Evolutionary conservation across 1,140 invertebrate genomes (phyloP).

Genomic region (Ceratina australensis): DNA sequence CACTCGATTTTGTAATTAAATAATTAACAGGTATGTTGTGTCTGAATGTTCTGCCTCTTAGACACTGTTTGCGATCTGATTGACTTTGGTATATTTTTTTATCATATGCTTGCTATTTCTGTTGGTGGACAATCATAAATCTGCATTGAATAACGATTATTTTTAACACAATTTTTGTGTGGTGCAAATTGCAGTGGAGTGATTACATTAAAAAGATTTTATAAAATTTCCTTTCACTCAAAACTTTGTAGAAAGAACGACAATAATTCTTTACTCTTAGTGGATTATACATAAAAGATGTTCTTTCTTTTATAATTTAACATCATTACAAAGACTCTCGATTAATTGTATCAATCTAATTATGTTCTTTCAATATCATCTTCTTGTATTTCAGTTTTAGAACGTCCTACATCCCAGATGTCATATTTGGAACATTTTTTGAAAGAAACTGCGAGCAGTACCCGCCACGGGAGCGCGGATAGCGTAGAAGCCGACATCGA

Average conservation of each 20-base stretch:
- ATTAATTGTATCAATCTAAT: background rate
- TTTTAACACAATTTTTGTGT: conserved; percentile 57
- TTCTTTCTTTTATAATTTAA: conserved; percentile 22
- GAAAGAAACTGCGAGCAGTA: conserved; percentile 84
- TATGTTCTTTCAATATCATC: background rate
- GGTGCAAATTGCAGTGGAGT: conserved; percentile 59
- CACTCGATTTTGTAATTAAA: conserved; percentile 37
- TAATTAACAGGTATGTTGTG: conserved; percentile 57
- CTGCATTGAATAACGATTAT: conserved; percentile 38
- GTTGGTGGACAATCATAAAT: conserved; percentile 30
- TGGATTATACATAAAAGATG: conserved; percentile 16
- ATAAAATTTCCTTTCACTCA: background rate
- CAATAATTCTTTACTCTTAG: conserved; percentile 23
- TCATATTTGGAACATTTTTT: conserved; percentile 93
- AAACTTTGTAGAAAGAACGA: conserved; percentile 9
- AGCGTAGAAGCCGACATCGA: conserved; percentile 89
- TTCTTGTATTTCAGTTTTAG: conserved; percentile 85
- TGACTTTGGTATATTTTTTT: conserved; percentile 35
- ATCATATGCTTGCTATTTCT: conserved; percentile 41
- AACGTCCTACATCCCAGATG: conserved; percentile 92
- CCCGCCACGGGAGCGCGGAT: conserved; percentile 83
- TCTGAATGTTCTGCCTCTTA: conserved; percentile 46
- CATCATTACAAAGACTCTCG: conserved; percentile 22
- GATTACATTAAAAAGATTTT: conserved; percentile 51
- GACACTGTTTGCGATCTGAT: conserved; percentile 33